Conservation (phyloP, 2,888 invertebrate genomes). For the Dusona sp. region DNA sequence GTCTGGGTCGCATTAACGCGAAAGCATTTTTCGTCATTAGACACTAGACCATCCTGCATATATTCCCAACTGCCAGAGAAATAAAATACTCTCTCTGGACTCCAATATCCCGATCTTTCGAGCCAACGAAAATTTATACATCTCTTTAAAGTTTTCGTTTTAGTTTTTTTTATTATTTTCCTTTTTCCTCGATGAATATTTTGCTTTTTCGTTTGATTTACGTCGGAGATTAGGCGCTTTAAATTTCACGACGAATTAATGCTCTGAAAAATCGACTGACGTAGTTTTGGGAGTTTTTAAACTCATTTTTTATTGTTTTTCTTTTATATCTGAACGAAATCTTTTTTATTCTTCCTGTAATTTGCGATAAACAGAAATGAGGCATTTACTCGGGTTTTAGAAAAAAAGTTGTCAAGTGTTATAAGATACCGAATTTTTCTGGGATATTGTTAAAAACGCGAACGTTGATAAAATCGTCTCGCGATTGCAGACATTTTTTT, state of each 20-base stretch:
- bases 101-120: slow-evolving; percentile 18
- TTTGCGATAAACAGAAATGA: neutral
- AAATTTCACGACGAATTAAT: neutral
- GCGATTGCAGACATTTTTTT: slow-evolving; percentile 12
- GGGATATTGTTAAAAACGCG: neutral
- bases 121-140: neutral
- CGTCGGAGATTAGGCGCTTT: neutral
- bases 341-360: neutral
- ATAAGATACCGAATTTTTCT: neutral
- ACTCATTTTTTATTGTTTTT: neutral
- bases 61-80: slow-evolving; percentile 22
- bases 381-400: neutral
- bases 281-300: neutral
- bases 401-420: neutral
- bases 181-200: neutral
- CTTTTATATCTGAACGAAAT: neutral
- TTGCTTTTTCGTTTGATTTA: neutral
- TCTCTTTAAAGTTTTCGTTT: neutral
- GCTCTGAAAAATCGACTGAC: neutral
- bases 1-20: slow-evolving; percentile 48
- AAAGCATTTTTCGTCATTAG: slow-evolving; percentile 71
- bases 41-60: slow-evolving; percentile 46
- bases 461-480: slow-evolving; percentile 41
- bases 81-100: slow-evolving; percentile 14
- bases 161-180: neutral